Conservation (phyloP, 1,140 invertebrate species). For the Bombus ignitus region DNA sequence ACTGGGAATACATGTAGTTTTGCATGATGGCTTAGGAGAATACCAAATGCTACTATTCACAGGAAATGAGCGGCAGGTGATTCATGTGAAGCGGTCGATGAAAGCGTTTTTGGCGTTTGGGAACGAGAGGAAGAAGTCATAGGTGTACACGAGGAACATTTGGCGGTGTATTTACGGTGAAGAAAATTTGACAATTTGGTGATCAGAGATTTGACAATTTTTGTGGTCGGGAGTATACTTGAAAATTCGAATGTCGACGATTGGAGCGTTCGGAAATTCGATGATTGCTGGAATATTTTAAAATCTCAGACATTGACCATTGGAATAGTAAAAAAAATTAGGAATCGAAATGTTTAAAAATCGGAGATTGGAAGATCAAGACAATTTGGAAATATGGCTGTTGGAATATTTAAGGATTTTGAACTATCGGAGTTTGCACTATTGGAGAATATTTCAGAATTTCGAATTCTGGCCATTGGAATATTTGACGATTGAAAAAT, state of each 20-base stretch:
- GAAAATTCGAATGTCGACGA: neutral
- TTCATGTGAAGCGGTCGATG: neutral
- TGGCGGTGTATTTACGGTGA: neutral
- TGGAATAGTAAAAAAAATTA: neutral
- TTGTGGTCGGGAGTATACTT: no score
- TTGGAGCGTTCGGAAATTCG: neutral
- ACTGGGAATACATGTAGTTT: constrained; percentile 39
- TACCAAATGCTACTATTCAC: constrained; percentile 11
- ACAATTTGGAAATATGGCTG: neutral
- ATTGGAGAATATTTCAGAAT: neutral
- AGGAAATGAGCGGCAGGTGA: constrained; percentile 21
- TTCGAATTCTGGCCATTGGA: neutral
- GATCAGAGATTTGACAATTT: neutral
- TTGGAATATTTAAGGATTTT: neutral
- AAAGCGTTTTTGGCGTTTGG: constrained; percentile 1
- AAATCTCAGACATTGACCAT: neutral
- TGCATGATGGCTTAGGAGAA: constrained; percentile 19
- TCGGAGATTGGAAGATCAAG: neutral
- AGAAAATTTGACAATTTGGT: neutral
- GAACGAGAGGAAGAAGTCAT: no score
- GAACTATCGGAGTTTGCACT: neutral
- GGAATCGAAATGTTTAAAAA: neutral
- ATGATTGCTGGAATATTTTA: neutral
- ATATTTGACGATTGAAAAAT: neutral
- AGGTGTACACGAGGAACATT: no score